Conservation (phyloP, 2,797 vertebrate genomes). For the Tokudaia muenninki region DNA sequence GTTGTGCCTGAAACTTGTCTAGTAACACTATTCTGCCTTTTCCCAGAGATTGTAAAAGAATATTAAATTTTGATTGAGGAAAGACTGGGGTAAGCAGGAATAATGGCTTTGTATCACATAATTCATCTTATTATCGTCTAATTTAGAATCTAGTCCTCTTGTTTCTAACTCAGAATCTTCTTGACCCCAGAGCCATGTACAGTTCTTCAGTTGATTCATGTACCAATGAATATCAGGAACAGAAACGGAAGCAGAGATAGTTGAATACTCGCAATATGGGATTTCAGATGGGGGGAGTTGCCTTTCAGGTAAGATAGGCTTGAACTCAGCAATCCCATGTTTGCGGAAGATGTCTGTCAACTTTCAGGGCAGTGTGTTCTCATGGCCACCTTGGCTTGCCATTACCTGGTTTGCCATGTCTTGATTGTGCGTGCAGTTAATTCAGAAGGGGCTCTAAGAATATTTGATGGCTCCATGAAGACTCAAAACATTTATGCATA, state of each 20-base stretch:
- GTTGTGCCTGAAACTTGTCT: conserved; percentile 1
- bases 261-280: conserved; percentile 3
- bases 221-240: conserved; percentile 1
- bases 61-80: not conserved
- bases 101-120: not conserved
- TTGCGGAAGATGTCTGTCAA: not conserved
- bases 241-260: conserved; percentile 25
- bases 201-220: not conserved
- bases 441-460: not conserved
- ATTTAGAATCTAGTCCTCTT: not conserved
- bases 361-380: not conserved
- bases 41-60: not conserved
- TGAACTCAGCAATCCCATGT: not conserved
- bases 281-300: not conserved
- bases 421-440: not conserved
- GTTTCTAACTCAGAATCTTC: conserved; percentile 25
- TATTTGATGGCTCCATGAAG: not conserved
- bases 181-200: not conserved
- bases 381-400: not conserved
- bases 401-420: not conserved
- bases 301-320: not conserved
- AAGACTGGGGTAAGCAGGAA: not conserved
- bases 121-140: conserved; percentile 17
- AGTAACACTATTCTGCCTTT: not conserved
- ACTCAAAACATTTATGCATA: not conserved